These are phyloP conservation scores for Gandaritis pyraliata DNA, from an alignment of 2,888 invertebrate genomes.

Conservation along the genomic window DNA sequence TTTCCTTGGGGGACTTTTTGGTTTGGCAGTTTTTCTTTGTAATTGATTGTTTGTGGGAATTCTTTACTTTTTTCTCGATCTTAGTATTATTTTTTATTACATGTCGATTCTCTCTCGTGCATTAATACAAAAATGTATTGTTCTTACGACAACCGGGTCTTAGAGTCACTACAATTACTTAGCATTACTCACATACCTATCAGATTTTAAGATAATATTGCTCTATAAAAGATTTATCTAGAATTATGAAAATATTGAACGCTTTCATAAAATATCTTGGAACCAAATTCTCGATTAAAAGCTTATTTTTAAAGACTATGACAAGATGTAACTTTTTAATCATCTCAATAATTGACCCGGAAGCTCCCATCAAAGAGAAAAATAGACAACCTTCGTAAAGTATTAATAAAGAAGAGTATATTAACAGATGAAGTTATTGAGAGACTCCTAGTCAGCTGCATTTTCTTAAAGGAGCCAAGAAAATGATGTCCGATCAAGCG, in stretches of 20 bases:
- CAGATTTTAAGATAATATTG: neutral
- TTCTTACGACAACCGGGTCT: too few species aligned
- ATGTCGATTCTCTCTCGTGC: too few species aligned
- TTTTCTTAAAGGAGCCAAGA: slow-evolving; percentile 82
- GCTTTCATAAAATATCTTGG: neutral
- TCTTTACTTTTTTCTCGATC: slow-evolving; percentile 36
- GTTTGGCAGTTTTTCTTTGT: slow-evolving; percentile 74
- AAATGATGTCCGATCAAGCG: slow-evolving; percentile 76
- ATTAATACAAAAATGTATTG: too few species aligned
- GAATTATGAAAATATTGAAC: neutral
- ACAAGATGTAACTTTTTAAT: slow-evolving; percentile 27
- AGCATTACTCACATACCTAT: neutral
- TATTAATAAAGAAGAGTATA: slow-evolving; percentile 78
- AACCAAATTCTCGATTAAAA: neutral
- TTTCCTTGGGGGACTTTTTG: slow-evolving; percentile 61
- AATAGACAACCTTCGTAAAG: slow-evolving; percentile 44
- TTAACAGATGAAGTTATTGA: slow-evolving; percentile 77
- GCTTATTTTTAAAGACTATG: slow-evolving; percentile 23
- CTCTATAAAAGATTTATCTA: neutral
- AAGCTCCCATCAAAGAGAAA: slow-evolving; percentile 57
- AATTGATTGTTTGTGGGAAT: slow-evolving; percentile 75
- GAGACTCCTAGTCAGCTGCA: slow-evolving; percentile 79
- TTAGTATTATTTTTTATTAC: neutral
- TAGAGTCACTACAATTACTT: too few species aligned
- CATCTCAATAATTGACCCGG: slow-evolving; percentile 53